Base-by-base conservation (phyloP, 2,888 invertebrate species). In the Erynnis tages region DNA sequence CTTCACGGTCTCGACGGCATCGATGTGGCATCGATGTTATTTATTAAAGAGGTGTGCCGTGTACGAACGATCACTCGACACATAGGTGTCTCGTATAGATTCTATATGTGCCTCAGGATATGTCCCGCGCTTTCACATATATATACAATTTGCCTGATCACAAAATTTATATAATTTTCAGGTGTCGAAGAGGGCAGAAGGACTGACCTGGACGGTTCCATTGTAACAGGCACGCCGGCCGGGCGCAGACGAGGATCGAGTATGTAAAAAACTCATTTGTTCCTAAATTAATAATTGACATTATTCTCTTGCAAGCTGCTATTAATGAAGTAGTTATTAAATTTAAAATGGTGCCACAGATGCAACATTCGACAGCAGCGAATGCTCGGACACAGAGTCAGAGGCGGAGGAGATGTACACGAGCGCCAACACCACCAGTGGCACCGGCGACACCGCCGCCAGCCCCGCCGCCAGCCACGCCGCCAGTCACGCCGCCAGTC, bases 361-460 rank as follows among this genome's bases (percentile, higher is more conserved):
- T 27, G 84, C 79, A 4, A 87, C 87, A 1, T 85, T 82, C 62
- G 88, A 87, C 69, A 80, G 85, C 67, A 79, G 82, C 54, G 84
- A 86, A 63, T 71, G 69, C 61, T 87, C 87, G 62, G 81, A 84
- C 60, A 69, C 82, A 1, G 86, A 83, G 48, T 73, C 74, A 0
- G 79, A 79, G 5, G 67, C 67, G 4, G 45, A 48, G 7, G 35
- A 46, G n/a, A 32, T 55, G 5, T 34, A 44, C 19, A 13, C 49
- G 1, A 35, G 34, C 4, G 11, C 40, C 23, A n/a, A 13, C 32
- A 27, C 52, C 27, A 21, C 25, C 43, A 17, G 49, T 56, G 19
- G 67, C 21, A 7, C 32, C 8, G 16, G 6, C 17, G 3, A n/a
- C 67, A 59, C 82, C 73, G 77, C 57, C 75, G 72, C 5, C 70